phyloP scores from a whole-genome alignment of 2,888 invertebrate species.

The Eupithecia dodoneata region DNA sequence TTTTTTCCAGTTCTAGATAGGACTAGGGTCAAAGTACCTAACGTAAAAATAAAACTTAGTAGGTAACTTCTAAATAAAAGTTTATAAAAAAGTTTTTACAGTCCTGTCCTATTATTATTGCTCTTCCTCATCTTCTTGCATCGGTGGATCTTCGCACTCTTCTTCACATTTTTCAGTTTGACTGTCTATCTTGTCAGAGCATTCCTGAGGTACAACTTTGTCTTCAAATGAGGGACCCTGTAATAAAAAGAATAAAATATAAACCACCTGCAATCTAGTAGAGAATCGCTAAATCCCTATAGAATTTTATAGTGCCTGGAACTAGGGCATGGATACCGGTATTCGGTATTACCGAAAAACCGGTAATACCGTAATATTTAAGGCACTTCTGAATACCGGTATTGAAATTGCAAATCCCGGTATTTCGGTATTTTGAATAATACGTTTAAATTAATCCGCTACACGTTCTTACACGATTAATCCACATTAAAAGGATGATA shows the following conservation, averaged over 20 bases:
- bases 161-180: slow-evolving; percentile 59
- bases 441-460: too few relatives aligned
- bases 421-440: too few relatives aligned
- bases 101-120: background rate
- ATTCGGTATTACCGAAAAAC: too few relatives aligned
- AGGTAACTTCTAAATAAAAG: background rate
- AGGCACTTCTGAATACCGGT: too few relatives aligned
- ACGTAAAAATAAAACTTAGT: too few relatives aligned
- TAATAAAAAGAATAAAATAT: slow-evolving; percentile 41
- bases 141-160: slow-evolving; percentile 52
- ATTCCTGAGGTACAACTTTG: slow-evolving; percentile 53
- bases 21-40: too few relatives aligned
- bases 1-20: too few relatives aligned
- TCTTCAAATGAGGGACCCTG: slow-evolving; percentile 54
- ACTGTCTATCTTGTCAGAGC: slow-evolving; percentile 51
- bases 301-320: background rate
- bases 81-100: background rate
- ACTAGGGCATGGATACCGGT: too few relatives aligned
- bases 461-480: too few relatives aligned
- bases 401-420: too few relatives aligned
- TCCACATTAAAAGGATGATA: too few relatives aligned
- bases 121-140: slow-evolving; percentile 39
- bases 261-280: background rate
- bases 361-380: too few relatives aligned
- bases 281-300: background rate